Conservation (phyloP, 2,888 invertebrate species). For the Oegoconia quadripuncta region DNA sequence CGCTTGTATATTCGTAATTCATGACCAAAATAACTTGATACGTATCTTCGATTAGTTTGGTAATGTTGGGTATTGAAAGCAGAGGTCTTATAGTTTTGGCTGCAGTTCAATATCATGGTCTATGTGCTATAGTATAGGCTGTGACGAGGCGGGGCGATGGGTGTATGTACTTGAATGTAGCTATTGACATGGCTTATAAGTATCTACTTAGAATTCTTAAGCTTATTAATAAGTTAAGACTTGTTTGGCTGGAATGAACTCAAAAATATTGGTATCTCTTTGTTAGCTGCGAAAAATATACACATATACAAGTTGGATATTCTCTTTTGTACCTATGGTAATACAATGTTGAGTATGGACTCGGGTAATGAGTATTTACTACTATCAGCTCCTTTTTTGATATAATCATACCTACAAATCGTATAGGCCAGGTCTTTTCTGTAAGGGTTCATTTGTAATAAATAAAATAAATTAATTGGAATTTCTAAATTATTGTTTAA, state of each 20-base stretch:
- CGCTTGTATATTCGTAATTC: slow-evolving; percentile 34
- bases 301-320: too few relatives aligned
- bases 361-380: too few relatives aligned
- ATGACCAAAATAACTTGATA: slow-evolving; percentile 60
- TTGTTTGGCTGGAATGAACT: slow-evolving; percentile 31
- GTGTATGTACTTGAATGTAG: slow-evolving; percentile 64
- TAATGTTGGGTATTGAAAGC: slow-evolving; percentile 66
- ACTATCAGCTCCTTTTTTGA: too few relatives aligned
- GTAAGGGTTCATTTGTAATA: too few relatives aligned
- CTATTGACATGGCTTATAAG: slow-evolving; percentile 53
- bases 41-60: slow-evolving; percentile 63
- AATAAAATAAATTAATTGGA: too few relatives aligned
- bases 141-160: slow-evolving; percentile 73
- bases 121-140: slow-evolving; percentile 61
- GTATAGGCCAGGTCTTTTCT: too few relatives aligned
- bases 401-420: too few relatives aligned
- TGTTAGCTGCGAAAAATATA: too few relatives aligned
- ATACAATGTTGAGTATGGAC: too few relatives aligned
- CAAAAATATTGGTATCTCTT: neutral
- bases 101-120: slow-evolving; percentile 49
- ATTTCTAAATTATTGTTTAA: too few relatives aligned
- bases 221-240: slow-evolving; percentile 50
- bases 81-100: slow-evolving; percentile 54
- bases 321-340: too few relatives aligned
- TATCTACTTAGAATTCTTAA: slow-evolving; percentile 49